Evolutionary conservation across 2,888 invertebrate species (phyloP), one percentile per base, ranked within the genome.

Genomic region (Galeopsomyia nigrocyanea): DNA sequence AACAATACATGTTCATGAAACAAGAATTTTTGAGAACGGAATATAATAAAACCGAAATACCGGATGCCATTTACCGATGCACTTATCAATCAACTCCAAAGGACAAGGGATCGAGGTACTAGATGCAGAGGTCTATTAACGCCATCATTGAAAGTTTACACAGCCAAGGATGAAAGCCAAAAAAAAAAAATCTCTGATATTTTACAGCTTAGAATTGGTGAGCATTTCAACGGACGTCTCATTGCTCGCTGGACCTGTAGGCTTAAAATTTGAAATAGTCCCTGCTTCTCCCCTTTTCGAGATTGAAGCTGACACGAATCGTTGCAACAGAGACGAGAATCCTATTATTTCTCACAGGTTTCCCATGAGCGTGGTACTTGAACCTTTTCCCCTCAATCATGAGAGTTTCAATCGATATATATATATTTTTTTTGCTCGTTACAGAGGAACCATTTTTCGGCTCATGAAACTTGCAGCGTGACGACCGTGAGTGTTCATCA

Each of bases 21-120:
- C 68, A 75, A 46, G 58, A 71, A 31, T 71, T 71, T 66, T 47
- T 76, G 19, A 60, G 61, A 57, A 76, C 76, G 7, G 73, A 73
- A 26, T 71, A 75, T 49, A 51, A 69, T 31, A 71, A 72, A 51
- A 51, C 56, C 3, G 75, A 75, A 5, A 63, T 75, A 19, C 17
- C 58, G 50, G 67, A 74, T 62, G 70, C 74, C 21, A 71, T 70
- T 57, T 55, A 70, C 16, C 14, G 39, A 21, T 74, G 74, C 62
- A 63, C 64, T 60, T 74, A 74, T 31, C 64, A 68, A 47, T 19
- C 60, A 50, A 64, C 61, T 64, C 19, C 14, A 2, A 71, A 55
- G 31, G 17, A 56, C 5, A 60, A 55, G 49, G 51, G 64, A 19
- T 56, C 68, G 47, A 74, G 51, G 74, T 74, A 68, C 13, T 10